Conservation (phyloP, 2,113 vertebrate species). For the Eublepharis macularius region DNA sequence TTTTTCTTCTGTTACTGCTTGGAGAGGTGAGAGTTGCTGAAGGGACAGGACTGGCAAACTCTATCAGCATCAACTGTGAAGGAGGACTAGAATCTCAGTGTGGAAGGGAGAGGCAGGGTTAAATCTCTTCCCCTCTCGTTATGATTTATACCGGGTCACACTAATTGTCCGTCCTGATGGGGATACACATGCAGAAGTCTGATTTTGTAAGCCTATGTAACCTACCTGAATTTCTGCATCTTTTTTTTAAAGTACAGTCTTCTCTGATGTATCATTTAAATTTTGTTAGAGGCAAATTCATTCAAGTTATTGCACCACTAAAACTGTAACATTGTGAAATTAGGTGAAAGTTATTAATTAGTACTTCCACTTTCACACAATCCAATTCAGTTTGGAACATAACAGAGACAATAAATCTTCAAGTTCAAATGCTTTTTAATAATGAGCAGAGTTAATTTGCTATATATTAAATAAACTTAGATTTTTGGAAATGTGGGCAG, state of each 20-base stretch:
- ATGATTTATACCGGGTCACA: no score
- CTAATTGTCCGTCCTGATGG: not conserved
- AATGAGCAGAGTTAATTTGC: constrained; percentile 42
- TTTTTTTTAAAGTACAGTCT: not conserved
- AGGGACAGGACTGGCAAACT: no score
- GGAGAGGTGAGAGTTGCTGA: no score
- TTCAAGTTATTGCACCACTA: not conserved
- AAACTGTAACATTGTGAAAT: not conserved
- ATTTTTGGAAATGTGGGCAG: constrained; percentile 1
- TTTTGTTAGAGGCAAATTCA: not conserved
- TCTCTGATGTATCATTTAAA: not conserved
- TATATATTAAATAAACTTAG: constrained; percentile 18
- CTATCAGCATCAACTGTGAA: no score
- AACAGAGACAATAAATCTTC: constrained; percentile 41
- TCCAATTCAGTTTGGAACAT: constrained; percentile 41
- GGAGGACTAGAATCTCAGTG: no score
- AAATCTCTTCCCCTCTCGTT: no score
- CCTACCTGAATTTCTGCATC: not conserved
- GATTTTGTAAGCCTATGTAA: not conserved
- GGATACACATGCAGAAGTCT: not conserved
- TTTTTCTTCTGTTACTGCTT: no score
- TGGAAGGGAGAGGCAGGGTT: no score
- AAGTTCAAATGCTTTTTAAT: constrained; percentile 52
- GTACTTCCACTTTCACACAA: not conserved
- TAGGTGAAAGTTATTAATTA: not conserved